Evolutionary conservation across 2,113 vertebrate species (phyloP).

Genomic region (Oreochromis niloticus): DNA sequence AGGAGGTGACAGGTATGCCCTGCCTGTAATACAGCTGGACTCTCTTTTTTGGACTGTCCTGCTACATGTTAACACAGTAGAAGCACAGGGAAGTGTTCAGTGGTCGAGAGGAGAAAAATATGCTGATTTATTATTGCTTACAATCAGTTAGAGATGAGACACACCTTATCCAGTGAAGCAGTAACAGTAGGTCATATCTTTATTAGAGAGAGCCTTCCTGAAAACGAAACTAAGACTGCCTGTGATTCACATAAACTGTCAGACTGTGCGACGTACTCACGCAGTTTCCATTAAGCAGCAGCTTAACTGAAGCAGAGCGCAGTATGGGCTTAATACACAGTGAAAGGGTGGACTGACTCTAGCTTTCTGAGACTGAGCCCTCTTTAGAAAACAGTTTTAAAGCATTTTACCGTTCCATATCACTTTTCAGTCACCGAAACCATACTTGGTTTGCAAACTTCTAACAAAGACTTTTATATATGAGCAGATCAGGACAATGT

Average conservation of each 20-base stretch:
- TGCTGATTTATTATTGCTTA: not conserved
- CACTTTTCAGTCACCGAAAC: not conserved
- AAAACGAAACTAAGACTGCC: not conserved
- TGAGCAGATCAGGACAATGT: not conserved
- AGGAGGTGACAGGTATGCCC: not conserved
- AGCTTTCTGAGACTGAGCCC: not conserved
- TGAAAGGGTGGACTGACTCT: not conserved
- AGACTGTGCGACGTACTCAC: not conserved
- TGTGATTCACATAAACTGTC: not conserved
- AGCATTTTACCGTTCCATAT: not conserved
- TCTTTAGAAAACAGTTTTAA: not conserved
- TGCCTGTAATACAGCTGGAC: not conserved
- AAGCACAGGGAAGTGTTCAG: not conserved
- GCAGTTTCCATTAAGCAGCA: not conserved
- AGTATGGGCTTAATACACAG: not conserved
- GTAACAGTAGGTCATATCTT: not conserved
- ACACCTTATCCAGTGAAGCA: not conserved
- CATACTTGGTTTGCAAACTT: not conserved
- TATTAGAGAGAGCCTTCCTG: not conserved
- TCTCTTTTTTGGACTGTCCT: not conserved
- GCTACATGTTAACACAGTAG: not conserved
- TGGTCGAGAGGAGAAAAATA: rapidly evolving
- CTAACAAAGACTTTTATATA: not conserved
- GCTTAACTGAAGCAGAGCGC: not conserved
- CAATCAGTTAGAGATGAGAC: not conserved